Percentiles rank a stretch among this genome's conserved stretches.
Evolutionary conservation across 2,113 vertebrate species (phyloP).

Genomic region (Neotoma lepida): DNA sequence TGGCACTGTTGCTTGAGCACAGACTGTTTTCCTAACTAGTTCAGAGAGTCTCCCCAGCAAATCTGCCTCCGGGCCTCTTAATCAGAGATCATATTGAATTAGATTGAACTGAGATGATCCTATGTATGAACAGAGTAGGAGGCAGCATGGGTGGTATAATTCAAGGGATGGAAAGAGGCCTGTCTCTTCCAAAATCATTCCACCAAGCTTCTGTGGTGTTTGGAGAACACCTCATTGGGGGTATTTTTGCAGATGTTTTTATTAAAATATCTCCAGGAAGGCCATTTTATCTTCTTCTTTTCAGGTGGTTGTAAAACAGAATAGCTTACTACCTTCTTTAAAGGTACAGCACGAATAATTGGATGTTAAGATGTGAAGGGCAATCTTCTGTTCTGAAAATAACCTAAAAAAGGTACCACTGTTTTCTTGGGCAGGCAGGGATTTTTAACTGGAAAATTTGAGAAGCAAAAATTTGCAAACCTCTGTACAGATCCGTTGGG

Average conservation of each 20-base stretch:
- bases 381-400: slow-evolving; percentile 3
- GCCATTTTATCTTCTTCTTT: slow-evolving; percentile 21
- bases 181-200: slow-evolving; percentile 50
- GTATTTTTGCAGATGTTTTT: slow-evolving; percentile 43
- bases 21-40: slow-evolving; percentile 3
- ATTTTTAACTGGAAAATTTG: neutral
- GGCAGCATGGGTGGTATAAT: neutral
- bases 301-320: slow-evolving; percentile 36
- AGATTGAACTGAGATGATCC: neutral
- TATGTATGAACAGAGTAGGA: slow-evolving; percentile 9
- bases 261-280: neutral
- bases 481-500: neutral
- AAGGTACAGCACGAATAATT: neutral
- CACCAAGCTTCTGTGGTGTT: neutral
- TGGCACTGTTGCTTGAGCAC: neutral
- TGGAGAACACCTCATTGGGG: neutral
- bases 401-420: neutral
- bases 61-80: neutral
- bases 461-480: neutral
- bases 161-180: neutral
- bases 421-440: neutral
- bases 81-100: slow-evolving; percentile 47
- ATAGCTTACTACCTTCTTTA: neutral
- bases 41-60: neutral
- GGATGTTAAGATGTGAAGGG: neutral